Base-by-base conservation (phyloP, 2,113 vertebrate genomes). In the Silurus asotus region DNA sequence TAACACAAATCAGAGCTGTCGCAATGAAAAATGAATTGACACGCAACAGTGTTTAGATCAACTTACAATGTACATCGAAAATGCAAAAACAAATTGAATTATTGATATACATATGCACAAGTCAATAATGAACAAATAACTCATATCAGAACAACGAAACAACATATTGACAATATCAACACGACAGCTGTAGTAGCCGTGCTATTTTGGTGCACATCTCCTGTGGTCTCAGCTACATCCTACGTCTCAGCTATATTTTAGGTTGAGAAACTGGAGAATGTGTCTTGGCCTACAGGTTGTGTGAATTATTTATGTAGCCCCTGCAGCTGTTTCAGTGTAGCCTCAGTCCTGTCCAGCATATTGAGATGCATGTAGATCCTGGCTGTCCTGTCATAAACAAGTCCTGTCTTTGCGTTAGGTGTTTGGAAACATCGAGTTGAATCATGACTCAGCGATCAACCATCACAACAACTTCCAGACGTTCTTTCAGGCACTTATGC, bases 401-500 rank as follows among this genome's bases (percentile, higher is more conserved):
- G 19, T 11, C 13, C 56, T 91, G 17, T 88, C 83, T 84, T 58
- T 77, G 6, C 85, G 87, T 48, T 94, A 99, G 98, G 98, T 99
- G 0, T 99, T 99, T 90, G 98, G 98, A 37, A 99, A 99, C 92
- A 99, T 99, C 0, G 95, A 95, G 1, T 91, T 99, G 58, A 94
- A 94, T 0, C 97, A 99, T 0, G 97, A 97, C 0, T 94, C 93
- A 0, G 94, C 96, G 85, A 99, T 99, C 88, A 97, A 97, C 65
- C 93, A 95, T 11, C 97, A 99, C 94, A 99, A 99, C 90, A 99
- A 99, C 92, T 99, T 99, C 91, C 95, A 96, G 25, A 99, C 97
- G 0, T 99, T 99, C 87, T 93, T 98, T 61, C 97, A 99, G 81
- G 97, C 98, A 2, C 85, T 99, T 89, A 99, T 98, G 92, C 95